These are phyloP conservation scores for Tinea pellionella DNA, from an alignment of 2,888 invertebrate genomes.

Conservation along the genomic window DNA sequence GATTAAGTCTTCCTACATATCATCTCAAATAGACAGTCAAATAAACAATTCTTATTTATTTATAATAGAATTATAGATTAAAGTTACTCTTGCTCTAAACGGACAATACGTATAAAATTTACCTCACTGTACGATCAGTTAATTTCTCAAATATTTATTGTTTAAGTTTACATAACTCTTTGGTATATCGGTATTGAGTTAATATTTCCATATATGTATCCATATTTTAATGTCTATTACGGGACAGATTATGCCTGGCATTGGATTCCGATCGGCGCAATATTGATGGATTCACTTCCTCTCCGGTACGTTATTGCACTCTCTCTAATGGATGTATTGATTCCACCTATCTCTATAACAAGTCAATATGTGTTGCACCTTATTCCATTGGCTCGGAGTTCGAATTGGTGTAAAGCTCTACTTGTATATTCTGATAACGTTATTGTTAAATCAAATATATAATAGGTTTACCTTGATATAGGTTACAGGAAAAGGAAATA, in stretches of 20 bases:
- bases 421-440: not conserved
- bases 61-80: not conserved
- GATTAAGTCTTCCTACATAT: constrained; percentile 29
- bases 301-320: constrained; percentile 5
- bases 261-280: constrained; percentile 11
- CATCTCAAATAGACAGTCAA: constrained; percentile 3
- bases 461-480: not conserved
- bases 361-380: not conserved
- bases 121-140: too few relatives aligned
- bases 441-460: not conserved
- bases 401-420: not conserved
- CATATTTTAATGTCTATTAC: not conserved
- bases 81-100: too few relatives aligned
- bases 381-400: too few relatives aligned
- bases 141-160: too few relatives aligned
- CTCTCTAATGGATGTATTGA: constrained; percentile 12
- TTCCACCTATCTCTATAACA: not conserved
- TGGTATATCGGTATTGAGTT: too few relatives aligned
- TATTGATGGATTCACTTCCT: constrained; percentile 13
- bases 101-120: too few relatives aligned
- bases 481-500: too few relatives aligned
- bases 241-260: constrained; percentile 8
- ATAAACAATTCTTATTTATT: not conserved
- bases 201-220: too few relatives aligned
- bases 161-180: too few relatives aligned